Percentiles rank a stretch among this genome's conserved stretches.
Evolutionary conservation across 2,888 invertebrate species (phyloP).

Genomic region (Rhabditophanes sp.): DNA sequence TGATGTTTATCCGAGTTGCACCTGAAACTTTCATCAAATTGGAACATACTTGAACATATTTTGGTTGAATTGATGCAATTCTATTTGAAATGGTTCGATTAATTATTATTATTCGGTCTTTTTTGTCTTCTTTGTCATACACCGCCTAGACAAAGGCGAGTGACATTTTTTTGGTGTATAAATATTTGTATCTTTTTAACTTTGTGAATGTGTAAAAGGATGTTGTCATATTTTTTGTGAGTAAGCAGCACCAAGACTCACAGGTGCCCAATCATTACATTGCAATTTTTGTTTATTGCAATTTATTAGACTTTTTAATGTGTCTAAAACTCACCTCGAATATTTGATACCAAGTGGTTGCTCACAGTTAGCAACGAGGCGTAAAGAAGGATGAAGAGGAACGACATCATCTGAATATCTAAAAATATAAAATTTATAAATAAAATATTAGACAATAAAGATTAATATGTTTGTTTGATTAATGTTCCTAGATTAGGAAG

Average conservation of each 20-base stretch:
- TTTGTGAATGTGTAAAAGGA: conserved; percentile 1
- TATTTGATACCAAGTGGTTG: conserved; percentile 56
- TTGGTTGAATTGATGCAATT: too few species aligned
- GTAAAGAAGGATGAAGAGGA: conserved; percentile 65
- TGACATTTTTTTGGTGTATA: not conserved
- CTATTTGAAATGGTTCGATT: too few species aligned
- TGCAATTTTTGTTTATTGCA: not conserved
- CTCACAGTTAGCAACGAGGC: conserved; percentile 67
- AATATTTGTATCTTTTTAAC: conserved; percentile 1
- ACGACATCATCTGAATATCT: conserved; percentile 52
- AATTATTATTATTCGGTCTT: too few species aligned
- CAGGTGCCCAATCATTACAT: not conserved
- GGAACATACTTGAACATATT: too few species aligned
- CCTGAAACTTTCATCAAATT: too few species aligned
- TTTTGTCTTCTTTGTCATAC: too few species aligned
- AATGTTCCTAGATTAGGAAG: too few species aligned
- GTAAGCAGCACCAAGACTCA: too few species aligned
- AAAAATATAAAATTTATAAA: conserved; percentile 8
- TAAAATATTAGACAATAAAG: conserved; percentile 1
- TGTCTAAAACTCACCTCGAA: conserved; percentile 13
- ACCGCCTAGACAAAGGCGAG: too few species aligned
- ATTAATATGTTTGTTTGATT: not conserved
- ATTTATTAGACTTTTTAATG: not conserved
- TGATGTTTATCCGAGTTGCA: too few species aligned
- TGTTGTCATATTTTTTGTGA: too few species aligned